These are phyloP conservation scores for Hippocampus mohnikei DNA, from an alignment of 2,113 vertebrate species.

Conservation along the genomic window DNA sequence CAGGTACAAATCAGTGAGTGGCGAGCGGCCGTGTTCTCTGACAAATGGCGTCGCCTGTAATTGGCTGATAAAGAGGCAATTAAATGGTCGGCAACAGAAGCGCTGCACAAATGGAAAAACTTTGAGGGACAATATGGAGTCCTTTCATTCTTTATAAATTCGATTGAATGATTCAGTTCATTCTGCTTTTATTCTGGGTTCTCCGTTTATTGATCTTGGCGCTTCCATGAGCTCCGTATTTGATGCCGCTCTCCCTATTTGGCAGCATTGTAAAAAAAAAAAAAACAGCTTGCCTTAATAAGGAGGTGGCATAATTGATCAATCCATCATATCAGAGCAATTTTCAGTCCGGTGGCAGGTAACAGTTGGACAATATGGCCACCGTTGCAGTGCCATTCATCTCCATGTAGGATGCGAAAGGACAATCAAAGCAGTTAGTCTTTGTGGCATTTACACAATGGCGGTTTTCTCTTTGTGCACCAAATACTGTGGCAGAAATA, in stretches of 20 bases:
- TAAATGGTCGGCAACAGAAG: slow-evolving; percentile 41
- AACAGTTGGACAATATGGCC: not conserved
- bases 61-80: slow-evolving; percentile 56
- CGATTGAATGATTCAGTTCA: not conserved
- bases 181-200: not conserved
- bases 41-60: slow-evolving; percentile 50
- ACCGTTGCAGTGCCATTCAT: too few relatives aligned
- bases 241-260: not conserved
- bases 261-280: not conserved
- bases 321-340: not conserved
- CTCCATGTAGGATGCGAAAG: not conserved
- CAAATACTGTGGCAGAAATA: too few relatives aligned
- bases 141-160: slow-evolving; percentile 6
- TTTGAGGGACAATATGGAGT: slow-evolving; percentile 22
- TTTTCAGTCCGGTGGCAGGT: not conserved
- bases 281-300: not conserved
- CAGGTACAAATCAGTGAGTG: slow-evolving; percentile 52
- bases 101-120: slow-evolving; percentile 20
- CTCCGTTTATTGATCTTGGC: not conserved
- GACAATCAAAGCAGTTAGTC: not conserved
- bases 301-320: not conserved
- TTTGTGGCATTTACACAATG: not conserved
- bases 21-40: slow-evolving; percentile 31
- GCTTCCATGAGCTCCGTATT: too few relatives aligned
- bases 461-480: too few relatives aligned